Percentiles rank a stretch among this genome's conserved stretches.
These are phyloP conservation scores for Sylvietta virens DNA, from an alignment of 2,113 vertebrate species.

Conservation along the genomic window DNA sequence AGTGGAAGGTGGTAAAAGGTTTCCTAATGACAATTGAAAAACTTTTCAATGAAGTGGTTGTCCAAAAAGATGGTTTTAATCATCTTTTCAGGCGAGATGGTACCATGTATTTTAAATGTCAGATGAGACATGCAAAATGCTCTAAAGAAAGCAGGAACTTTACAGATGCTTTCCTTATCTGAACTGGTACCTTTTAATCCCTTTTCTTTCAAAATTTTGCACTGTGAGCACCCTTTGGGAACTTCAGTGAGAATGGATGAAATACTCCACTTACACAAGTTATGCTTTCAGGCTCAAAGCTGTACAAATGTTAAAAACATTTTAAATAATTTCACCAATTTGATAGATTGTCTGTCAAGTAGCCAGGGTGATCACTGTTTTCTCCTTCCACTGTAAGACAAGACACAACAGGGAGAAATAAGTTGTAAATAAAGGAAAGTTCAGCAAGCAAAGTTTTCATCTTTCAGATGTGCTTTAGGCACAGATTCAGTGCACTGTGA, in stretches of 20 bases:
- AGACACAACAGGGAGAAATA: background rate
- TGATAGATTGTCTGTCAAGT: conserved; percentile 45
- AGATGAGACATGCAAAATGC: background rate
- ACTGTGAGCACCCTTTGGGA: background rate
- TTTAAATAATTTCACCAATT: conserved; percentile 49
- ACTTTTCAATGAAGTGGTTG: background rate
- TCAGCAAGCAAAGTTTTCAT: background rate
- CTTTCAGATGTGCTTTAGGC: background rate
- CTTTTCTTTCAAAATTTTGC: background rate
- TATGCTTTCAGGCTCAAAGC: background rate
- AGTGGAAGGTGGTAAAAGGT: background rate
- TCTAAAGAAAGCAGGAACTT: background rate
- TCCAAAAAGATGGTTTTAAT: background rate
- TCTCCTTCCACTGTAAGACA: conserved; percentile 62
- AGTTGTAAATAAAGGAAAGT: background rate
- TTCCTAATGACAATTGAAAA: background rate
- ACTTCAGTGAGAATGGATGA: background rate
- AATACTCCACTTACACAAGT: background rate
- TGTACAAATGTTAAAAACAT: background rate
- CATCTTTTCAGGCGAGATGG: background rate
- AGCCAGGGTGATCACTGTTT: conserved; percentile 37
- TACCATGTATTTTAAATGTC: background rate
- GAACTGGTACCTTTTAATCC: background rate
- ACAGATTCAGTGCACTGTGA: background rate
- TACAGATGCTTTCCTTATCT: background rate